Conservation (phyloP, 2,888 invertebrate genomes). For the Lottia scabra region DNA sequence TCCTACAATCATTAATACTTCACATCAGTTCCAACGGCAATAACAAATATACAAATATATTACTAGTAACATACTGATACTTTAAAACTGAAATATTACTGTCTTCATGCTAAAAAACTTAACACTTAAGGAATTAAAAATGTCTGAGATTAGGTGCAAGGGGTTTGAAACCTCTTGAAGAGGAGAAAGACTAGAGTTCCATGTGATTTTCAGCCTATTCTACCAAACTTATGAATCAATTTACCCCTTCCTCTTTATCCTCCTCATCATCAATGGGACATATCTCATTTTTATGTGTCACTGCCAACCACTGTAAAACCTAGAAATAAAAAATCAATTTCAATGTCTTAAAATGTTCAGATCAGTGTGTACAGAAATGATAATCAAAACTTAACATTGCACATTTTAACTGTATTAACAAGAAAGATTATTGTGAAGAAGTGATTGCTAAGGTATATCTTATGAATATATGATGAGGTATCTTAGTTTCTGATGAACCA, state of each 20-base stretch:
- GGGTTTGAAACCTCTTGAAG: not conserved
- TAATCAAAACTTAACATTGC: too few species aligned
- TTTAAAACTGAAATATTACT: not conserved
- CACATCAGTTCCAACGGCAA: too few species aligned
- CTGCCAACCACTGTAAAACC: constrained; percentile 66
- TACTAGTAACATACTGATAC: not conserved
- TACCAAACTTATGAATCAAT: not conserved
- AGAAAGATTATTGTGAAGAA: too few species aligned
- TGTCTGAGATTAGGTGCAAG: not conserved
- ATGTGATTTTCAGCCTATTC: too few species aligned
- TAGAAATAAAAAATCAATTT: constrained; percentile 28
- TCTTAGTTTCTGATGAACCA: too few species aligned
- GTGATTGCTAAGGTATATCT: too few species aligned
- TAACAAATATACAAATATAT: too few species aligned
- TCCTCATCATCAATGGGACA: constrained; percentile 46
- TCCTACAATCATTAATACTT: constrained; percentile 29
- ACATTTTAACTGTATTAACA: too few species aligned
- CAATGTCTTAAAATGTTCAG: not conserved
- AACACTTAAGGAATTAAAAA: too few species aligned
- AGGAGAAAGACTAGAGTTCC: too few species aligned
- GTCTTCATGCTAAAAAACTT: too few species aligned
- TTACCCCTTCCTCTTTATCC: constrained; percentile 41
- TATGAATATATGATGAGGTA: too few species aligned
- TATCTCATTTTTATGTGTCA: constrained; percentile 56
- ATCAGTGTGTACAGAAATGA: not conserved